A percentile compares a stretch with the other conserved stretches of the same genome.
These are phyloP conservation scores for Psittacula echo DNA, from an alignment of 2,797 vertebrate genomes.

Conservation along the genomic window DNA sequence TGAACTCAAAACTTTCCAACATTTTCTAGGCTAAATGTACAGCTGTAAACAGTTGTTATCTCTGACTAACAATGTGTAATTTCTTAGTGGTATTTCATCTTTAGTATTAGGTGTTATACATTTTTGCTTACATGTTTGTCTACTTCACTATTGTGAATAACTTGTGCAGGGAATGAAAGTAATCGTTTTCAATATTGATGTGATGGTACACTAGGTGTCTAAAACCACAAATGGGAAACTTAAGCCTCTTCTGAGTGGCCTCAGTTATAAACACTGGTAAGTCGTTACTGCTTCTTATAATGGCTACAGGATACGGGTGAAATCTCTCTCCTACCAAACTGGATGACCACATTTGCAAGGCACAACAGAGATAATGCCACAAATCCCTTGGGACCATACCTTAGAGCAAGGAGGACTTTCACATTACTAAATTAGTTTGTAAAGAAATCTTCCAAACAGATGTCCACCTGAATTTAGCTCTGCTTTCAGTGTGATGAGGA, in stretches of 20 bases:
- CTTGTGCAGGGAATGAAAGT: background rate
- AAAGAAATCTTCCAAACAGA: background rate
- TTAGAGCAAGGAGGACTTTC: background rate
- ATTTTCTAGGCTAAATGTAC: background rate
- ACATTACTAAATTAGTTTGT: too few relatives aligned
- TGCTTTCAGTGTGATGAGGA: background rate
- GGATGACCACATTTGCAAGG: background rate
- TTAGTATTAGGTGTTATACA: background rate
- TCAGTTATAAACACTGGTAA: background rate
- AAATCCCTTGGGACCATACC: background rate
- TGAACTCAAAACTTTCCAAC: background rate
- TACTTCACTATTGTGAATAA: background rate
- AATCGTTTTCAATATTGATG: accelerated
- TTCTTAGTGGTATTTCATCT: background rate
- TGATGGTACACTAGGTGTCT: too few relatives aligned
- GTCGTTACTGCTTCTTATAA: background rate
- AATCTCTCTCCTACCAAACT: background rate
- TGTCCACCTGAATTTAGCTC: background rate
- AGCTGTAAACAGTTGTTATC: background rate
- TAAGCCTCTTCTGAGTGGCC: background rate
- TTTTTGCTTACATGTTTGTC: background rate
- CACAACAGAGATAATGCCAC: background rate
- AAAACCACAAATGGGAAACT: background rate
- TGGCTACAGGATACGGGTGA: background rate
- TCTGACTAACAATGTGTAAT: accelerated